Evolutionary conservation across 1,140 invertebrate genomes (phyloP), one percentile per base, ranked within the genome.

Genomic region (Muscidifurax raptorellus): DNA sequence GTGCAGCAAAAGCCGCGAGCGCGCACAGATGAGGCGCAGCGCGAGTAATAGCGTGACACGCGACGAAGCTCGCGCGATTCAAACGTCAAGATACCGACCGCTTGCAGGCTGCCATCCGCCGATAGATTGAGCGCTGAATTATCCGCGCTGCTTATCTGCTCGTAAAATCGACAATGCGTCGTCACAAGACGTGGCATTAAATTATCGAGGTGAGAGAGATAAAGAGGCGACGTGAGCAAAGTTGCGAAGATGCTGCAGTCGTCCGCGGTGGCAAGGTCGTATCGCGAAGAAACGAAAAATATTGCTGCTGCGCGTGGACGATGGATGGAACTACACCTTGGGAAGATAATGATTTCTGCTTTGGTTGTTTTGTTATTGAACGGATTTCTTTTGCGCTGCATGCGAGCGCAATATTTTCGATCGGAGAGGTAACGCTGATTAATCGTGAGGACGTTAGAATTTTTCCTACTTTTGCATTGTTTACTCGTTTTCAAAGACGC

Each of bases 31-130:
- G 81, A 76, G 66, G 72, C 72, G 32, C 32, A 25, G 25, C 6
- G 80, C 72, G 71, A 36, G 74, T 67, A 79, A 78, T 83, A 69
- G 75, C 82, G 82, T 79, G 82, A 83, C 44, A 76, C 80, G 69
- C 66, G 81, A 59, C 81, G 81, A 83, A 59, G 74, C 82, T 67
- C 67, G 32, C 22, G 18, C 88, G 87, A 90, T 90, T 87, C 88
- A 87, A 88, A 88, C 82, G 87, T 89, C 89, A 81, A 88, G 88
- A 88, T 88, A 78, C 22, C 88, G 82, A 80, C 83, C 47, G 80
- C 69, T 27, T 69, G 40, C 44, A n/a, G 40, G 44, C 86, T 64
- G 64, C 81, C 75, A 82, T 80, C 64, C 71, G 6, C 59, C 78
- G 80, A 87, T 86, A 79, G 86, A 87, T 87, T 79, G 79, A 85